phyloP scores from a whole-genome alignment of 2,113 vertebrate genomes.

The Notiomystis cincta region DNA sequence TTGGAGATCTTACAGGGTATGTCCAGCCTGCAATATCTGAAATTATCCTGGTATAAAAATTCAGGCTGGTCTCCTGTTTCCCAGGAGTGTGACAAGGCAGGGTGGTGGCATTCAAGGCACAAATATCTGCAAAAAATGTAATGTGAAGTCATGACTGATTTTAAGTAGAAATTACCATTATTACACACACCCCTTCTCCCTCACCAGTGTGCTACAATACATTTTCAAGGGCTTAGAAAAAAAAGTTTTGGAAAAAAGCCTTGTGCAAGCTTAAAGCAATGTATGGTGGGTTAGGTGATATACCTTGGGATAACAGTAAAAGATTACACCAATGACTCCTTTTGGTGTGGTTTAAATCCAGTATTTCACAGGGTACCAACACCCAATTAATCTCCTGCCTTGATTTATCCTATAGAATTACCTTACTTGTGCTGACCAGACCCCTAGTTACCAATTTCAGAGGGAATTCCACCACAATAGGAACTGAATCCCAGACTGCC shows the following conservation, averaged over 20 bases:
- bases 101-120: background rate
- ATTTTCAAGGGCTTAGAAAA: background rate
- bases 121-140: background rate
- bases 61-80: background rate
- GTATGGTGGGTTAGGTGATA: background rate
- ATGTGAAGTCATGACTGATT: background rate
- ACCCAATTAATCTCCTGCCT: background rate
- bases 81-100: background rate
- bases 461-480: background rate
- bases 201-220: background rate
- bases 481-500: background rate
- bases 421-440: background rate
- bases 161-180: background rate
- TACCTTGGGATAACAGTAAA: background rate
- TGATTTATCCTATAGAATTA: background rate
- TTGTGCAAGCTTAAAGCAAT: background rate
- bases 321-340: background rate
- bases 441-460: background rate
- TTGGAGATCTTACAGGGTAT: background rate
- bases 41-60: background rate
- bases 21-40: background rate
- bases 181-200: fast-evolving
- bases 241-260: background rate
- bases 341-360: background rate
- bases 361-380: background rate